Evolutionary conservation across 2,113 vertebrate species (phyloP), one percentile per base, ranked within the genome.

Genomic region (Xyrauchen texanus): DNA sequence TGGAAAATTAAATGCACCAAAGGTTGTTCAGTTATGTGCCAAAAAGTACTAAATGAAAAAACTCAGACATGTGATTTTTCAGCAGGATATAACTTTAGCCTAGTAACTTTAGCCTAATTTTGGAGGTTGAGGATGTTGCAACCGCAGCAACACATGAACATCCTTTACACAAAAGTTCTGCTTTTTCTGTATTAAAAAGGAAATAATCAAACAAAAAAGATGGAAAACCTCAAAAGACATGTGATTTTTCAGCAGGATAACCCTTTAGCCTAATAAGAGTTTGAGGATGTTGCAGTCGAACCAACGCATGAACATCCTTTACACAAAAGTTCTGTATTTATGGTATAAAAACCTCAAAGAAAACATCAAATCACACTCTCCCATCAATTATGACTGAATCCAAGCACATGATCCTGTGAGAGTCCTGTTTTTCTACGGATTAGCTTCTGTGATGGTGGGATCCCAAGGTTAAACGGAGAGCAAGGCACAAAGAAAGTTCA

Each of bases 221-320:
- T 3, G 21, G 21, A 34, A 9, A 45, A 60, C 60, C 69, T 8
- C 67, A 11, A 8, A 11, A 53, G 49, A 55, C 67, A 15, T 8
- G 13, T 15, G 52, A 57, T 45, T 57, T 16, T 12, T 12, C 47
- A 68, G 49, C 49, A 34, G 15, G 49, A 34, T 53, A 13, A 34
- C 42, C 45, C 52, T 58, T 58, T 11, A 58, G 7, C 13, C 55
- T 57, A 47, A 60, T 72, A 4, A 0, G 52, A 11, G 69, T 42
- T 16, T 60, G 57, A 72, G 44, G 5, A 72, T 72, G 70, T 60
- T 61, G 70, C 42, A 60, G 47, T n/a, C n/a, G 70, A 55, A 60
- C 55, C 16, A 21, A 11, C 44, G 10, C 21, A 49, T 49, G 47
- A 49, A 8, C 47, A 49, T 49, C 47, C 6, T 49, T 8, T 49